Base-by-base conservation (phyloP, 2,797 vertebrate genomes). In the Myiotriccus ornatus region DNA sequence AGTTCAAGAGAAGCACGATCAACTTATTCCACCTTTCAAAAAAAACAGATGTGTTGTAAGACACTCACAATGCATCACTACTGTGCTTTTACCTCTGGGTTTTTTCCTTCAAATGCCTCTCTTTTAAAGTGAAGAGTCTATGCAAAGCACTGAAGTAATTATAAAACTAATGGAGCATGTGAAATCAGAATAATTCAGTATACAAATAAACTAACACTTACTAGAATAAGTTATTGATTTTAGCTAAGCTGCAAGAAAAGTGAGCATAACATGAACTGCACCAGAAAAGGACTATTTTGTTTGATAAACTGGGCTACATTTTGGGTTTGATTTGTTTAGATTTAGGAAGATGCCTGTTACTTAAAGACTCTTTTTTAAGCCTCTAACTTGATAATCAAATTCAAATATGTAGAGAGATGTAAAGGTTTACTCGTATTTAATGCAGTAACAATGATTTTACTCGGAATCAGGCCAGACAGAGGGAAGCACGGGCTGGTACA, bases 381-480 rank as follows among this genome's bases (percentile, higher is more conserved):
- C 18, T 43, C 0, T 64, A 87, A 68, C 65, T 75, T 86, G 41
- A 46, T 43, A 85, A 95, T 78, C 35, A 37, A 85, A 94, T 69
- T 79, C n/a, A 69, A 85, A 25, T n/a, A 70, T 1, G 15, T 6
- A 53, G 56, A 83, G 53, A 69, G 30, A 78, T 32, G 34, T 28
- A 55, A 64, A 82, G 35, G 43, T 92, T 95, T 91, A 68, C 68
- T 91, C 1, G 0, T 56, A 74, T 77, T 96, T 87, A 77, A 87
- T 84, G 70, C 71, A 17, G 87, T 87, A 91, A 68, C 76, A 91
- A 68, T 67, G 63, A 68, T 73, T 92, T 95, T 62, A 94, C 49
- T 65, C 93, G 70, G 87, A 95, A 95, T 57, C 57, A 85, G 49
- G 78, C 87, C 83, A 91, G 65, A 94, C 83, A 94, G 95, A 87